Evolutionary conservation across 2,888 invertebrate species (phyloP).

Genomic region (Morpho achilles): DNA sequence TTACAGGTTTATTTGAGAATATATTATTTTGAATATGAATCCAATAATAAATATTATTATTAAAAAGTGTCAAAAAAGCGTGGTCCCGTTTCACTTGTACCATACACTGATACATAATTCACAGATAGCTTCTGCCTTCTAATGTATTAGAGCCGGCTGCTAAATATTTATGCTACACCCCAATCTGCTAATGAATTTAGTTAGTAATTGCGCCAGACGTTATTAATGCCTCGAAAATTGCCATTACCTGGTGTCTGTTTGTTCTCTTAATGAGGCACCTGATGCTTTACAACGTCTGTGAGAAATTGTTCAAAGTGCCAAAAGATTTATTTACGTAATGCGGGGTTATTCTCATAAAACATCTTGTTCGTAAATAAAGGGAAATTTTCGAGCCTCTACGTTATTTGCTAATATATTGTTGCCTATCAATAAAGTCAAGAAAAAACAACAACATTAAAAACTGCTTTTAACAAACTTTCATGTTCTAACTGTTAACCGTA

Average conservation of each 20-base stretch:
- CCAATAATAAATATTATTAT: too few species aligned
- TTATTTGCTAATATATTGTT: too few species aligned
- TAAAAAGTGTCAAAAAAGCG: background rate
- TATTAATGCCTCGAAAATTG: slow-evolving; percentile 23
- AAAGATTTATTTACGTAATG: slow-evolving; percentile 1
- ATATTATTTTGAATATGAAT: too few species aligned
- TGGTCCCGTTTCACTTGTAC: slow-evolving; percentile 17
- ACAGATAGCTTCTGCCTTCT: slow-evolving; percentile 44
- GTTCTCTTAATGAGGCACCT: slow-evolving; percentile 13
- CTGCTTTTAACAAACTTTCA: too few species aligned
- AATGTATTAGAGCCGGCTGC: slow-evolving; percentile 58
- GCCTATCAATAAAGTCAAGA: too few species aligned
- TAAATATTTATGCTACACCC: slow-evolving; percentile 60
- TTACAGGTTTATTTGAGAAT: too few species aligned
- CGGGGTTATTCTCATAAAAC: background rate
- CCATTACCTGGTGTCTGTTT: slow-evolving; percentile 17
- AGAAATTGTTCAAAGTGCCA: slow-evolving; percentile 7
- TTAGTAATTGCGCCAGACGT: slow-evolving; percentile 29
- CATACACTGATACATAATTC: slow-evolving; percentile 53
- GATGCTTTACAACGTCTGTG: slow-evolving; percentile 13
- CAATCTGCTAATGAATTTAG: slow-evolving; percentile 60
- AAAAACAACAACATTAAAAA: too few species aligned
- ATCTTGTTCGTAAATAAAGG: too few species aligned
- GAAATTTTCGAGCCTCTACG: too few species aligned
- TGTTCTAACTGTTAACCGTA: too few species aligned